Evolutionary conservation across 2,113 vertebrate genomes (phyloP), one percentile per base, ranked within the genome.

Genomic region (Spheniscus mendiculus): DNA sequence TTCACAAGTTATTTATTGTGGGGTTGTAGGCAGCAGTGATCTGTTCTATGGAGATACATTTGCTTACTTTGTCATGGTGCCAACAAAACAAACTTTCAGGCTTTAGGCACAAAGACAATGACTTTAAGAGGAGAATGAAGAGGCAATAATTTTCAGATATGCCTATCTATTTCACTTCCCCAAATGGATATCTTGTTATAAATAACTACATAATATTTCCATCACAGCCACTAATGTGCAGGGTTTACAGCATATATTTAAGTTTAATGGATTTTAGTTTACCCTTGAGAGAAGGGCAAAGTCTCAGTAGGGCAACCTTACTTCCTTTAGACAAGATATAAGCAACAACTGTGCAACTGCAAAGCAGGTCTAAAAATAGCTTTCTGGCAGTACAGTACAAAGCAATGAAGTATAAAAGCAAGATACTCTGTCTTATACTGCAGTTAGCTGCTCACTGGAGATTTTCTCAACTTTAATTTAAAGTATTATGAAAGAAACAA

Each of bases 231-330:
- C 86, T 93, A 79, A 94, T 78, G 34, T 72, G 42, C 52, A 56
- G 26, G 16, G 23, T 92, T 95, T 94, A 79, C 40, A 85, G 56
- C 58, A 65, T 58, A 63, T 87, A 91, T 96, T 89, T 92, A 95
- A 65, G 32, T 91, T 72, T 78, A 91, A 93, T 84, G 69, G 78
- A 78, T 94, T 96, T 97, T 55, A 92, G 65, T 91, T 94, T 95
- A 90, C 85, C 87, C 95, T 97, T 96, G 94, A 94, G 89, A 83
- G 52, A 97, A 96, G 82, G 94, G 71, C 81, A 91, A 85, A 95
- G 38, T 74, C 85, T 90, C 94, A 56, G 76, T 89, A 89, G 83
- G 63, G 38, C 85, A 96, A 89, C 65, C 55, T 92, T 90, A n/a
- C 65, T 93, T 93, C 49, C 82, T 94, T 66, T 74, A 73, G 76